These are phyloP conservation scores for Sebastes cheni DNA, from an alignment of 2,797 vertebrate species.

Conservation along the genomic window DNA sequence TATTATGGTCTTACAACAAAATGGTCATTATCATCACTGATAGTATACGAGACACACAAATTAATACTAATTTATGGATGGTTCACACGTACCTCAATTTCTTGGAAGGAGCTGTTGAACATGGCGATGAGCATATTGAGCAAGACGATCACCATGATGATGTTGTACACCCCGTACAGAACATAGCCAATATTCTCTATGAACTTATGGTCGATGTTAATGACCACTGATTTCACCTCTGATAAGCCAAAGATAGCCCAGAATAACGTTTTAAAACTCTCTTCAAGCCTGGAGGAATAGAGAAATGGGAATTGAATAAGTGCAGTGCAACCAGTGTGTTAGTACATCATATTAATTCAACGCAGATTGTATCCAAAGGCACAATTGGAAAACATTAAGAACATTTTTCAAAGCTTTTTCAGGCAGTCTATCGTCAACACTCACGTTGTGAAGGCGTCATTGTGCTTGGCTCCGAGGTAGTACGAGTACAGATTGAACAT, in stretches of 20 bases:
- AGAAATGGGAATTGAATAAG: not conserved
- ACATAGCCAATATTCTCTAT: constrained; percentile 91
- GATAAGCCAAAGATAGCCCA: constrained; percentile 96
- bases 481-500: constrained; percentile 99
- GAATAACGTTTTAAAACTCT: constrained; percentile 94
- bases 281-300: constrained; percentile 87
- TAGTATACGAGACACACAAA: not conserved
- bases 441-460: constrained; percentile 96
- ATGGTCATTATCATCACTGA: not conserved
- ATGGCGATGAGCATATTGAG: constrained; percentile 99
- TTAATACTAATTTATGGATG: not conserved
- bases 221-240: constrained; percentile 96
- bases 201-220: constrained; percentile 93
- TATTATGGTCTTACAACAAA: not conserved
- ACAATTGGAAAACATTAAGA: not conserved
- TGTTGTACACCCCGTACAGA: constrained; percentile 97
- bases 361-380: not conserved
- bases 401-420: not conserved
- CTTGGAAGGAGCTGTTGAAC: constrained; percentile 99
- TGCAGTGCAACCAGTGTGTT: not conserved
- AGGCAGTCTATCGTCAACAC: constrained; percentile 54
- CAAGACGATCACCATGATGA: constrained; percentile 98
- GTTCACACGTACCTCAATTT: constrained; percentile 89
- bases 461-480: constrained; percentile 94
- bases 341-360: not conserved